Base-by-base conservation (phyloP, 2,888 invertebrate genomes). In the Galerucella calmariensis region DNA sequence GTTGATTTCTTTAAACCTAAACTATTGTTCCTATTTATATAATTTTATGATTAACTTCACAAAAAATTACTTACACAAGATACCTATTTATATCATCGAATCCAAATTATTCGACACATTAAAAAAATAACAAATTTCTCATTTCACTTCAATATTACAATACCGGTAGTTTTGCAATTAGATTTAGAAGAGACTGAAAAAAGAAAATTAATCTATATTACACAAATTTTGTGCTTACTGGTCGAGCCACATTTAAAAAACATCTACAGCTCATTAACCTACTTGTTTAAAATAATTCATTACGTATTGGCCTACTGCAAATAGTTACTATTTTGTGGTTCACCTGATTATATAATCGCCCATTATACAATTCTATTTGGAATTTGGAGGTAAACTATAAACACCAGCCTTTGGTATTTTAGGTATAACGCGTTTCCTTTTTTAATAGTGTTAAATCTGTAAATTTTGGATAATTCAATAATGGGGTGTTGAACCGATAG, bases 241-340 rank as follows among this genome's bases (percentile, higher is more conserved):
- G 20, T 67, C 66, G 14, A 12, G 66, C 48, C 53, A 67, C 51
- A 67, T 27, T 67, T 67, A 51, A 20, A 41, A 66, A n/a, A 48
- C 12, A 66, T 66, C 65, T 58, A 68, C 11, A 59, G 46, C 46
- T 59, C 46, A 69, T 69, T 69, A 69, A 69, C 69, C 69, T 69
- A 69, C 69, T 69, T 69, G 59, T 59, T 59, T 1, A 20, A 59
- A 69, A 27, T 58, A 16, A 59, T 59, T 69, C 69, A 61, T 69
- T 69, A 61, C 44, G 59, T 27, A 58, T 68, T 68, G 68, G 68
- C 68, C 58, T 58, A 68, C 69, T 44, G 20, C 69, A 44, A 44
- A 9, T 27, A 69, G 69, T 58, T 59, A 46, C 69, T n/a, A 46
- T 56, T 27, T 35, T 48, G 48, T 12, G 48, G 48, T 48, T 48